These are phyloP conservation scores for Mormyrus lacerda DNA, from an alignment of 2,113 vertebrate species.

Conservation along the genomic window DNA sequence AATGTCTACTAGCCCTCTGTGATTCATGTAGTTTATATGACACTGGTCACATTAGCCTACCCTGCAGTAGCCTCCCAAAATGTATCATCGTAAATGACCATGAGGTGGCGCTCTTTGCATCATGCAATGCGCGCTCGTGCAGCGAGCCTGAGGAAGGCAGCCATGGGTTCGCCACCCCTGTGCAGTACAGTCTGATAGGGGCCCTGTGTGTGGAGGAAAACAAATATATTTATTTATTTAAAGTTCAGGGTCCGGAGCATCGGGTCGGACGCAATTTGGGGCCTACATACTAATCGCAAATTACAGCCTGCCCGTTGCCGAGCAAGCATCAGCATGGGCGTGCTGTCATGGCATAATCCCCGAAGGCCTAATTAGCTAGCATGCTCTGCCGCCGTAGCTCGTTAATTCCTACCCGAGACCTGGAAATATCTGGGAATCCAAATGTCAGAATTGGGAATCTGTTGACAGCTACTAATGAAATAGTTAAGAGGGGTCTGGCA, in stretches of 20 bases:
- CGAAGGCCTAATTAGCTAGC: background rate
- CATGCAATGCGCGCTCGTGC: background rate
- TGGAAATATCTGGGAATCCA: background rate
- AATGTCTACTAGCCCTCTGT: background rate
- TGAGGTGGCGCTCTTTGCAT: background rate
- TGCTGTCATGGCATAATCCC: background rate
- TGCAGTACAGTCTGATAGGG: background rate
- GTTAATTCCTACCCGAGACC: background rate
- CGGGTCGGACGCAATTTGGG: background rate
- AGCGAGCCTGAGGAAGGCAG: background rate
- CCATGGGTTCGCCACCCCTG: background rate
- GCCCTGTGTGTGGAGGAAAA: background rate
- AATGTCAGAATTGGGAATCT: background rate
- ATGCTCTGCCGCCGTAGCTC: background rate
- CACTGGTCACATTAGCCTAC: background rate
- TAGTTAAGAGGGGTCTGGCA: background rate
- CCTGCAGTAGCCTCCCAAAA: background rate
- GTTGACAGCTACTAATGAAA: conserved; percentile 2
- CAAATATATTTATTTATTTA: background rate
- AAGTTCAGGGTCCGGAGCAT: background rate
- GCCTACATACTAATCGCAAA: background rate
- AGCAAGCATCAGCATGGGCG: background rate
- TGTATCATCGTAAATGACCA: background rate
- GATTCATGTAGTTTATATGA: background rate
- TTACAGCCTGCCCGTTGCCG: background rate